Base-by-base conservation (phyloP, 2,797 vertebrate genomes). In the Valencia hispanica region DNA sequence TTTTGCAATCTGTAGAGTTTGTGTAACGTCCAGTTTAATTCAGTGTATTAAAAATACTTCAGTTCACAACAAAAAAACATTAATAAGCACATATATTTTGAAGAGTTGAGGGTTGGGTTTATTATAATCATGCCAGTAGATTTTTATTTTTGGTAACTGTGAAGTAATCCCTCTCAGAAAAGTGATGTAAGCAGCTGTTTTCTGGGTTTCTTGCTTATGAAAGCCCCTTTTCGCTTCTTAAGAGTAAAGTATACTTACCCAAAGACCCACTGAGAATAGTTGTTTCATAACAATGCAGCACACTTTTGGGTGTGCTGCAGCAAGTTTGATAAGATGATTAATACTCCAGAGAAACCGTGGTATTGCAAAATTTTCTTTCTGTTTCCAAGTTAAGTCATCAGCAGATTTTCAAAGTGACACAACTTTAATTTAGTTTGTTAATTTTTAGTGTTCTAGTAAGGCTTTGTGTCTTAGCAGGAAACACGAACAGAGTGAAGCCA, bases 271-370 rank as follows among this genome's bases (percentile, higher is more conserved):
- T 18, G 27, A 66, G 51, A 75, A 15, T 7, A 22, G 9, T 11
- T 74, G 43, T 88, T 85, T 70, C 47, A 69, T 68, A 79, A 81
- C 8, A 11, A 25, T 66, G 63, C 63, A 59, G 12, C 51, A 69
- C 18, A 30, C 36, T 72, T 50, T 5, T 5, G 18, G 20, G 10
- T 41, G 53, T 15, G n/a, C n/a, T n/a, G n/a, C 20, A 78, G n/a
- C 57, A 77, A 20, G 47, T 83, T 77, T 66, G 17, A 34, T 68
- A 74, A 81, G 68, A n/a, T 41, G 57, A 73, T 85, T 7, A 36
- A 50, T 1, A 41, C 27, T n/a, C 34, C 2, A 14, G 30, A 45
- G 41, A n/a, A 63, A 30, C 39, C 18, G 15, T 53, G 41, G 18
- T 18, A 20, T 61, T 34, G 30, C 18, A 32, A 61, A 61, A 32